These are phyloP conservation scores for Andrena hattorfiana DNA, from an alignment of 2,888 invertebrate species.

Conservation along the genomic window DNA sequence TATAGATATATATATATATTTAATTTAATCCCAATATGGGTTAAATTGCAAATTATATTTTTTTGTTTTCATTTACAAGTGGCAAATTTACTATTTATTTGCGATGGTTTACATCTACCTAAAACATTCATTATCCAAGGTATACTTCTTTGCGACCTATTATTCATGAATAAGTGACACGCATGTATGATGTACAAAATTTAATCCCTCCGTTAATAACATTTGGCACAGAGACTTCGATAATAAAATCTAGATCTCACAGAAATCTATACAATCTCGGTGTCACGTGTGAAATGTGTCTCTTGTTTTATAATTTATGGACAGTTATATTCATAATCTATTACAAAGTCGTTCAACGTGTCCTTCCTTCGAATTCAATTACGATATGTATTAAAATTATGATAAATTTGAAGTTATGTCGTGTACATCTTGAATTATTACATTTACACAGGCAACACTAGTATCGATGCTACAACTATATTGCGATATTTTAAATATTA, in stretches of 20 bases:
- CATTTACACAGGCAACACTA: slow-evolving; percentile 44
- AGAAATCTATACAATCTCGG: slow-evolving; percentile 45
- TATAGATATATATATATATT: slow-evolving; percentile 34
- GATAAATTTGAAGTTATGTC: slow-evolving; percentile 50
- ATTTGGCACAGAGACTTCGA: slow-evolving; percentile 72
- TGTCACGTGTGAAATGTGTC: slow-evolving; percentile 26
- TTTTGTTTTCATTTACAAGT: slow-evolving; percentile 65
- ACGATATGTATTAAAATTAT: slow-evolving; percentile 74
- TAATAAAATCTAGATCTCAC: slow-evolving; percentile 69
- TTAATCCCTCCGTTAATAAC: slow-evolving; percentile 34
- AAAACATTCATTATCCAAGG: slow-evolving; percentile 62
- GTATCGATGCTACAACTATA: slow-evolving; percentile 34
- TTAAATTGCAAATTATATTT: slow-evolving; percentile 71
- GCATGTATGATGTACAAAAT: slow-evolving; percentile 50
- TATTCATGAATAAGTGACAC: slow-evolving; percentile 63
- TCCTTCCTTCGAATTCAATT: slow-evolving; percentile 47
- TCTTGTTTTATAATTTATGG: slow-evolving; percentile 31
- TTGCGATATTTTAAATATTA: slow-evolving; percentile 60
- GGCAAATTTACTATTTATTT: slow-evolving; percentile 60
- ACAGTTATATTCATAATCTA: slow-evolving; percentile 45
- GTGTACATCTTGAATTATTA: slow-evolving; percentile 37
- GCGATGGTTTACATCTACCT: slow-evolving; percentile 58
- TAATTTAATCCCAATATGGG: slow-evolving; percentile 77
- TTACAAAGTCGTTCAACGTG: slow-evolving; percentile 28
- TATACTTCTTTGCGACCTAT: slow-evolving; percentile 59